Base-by-base conservation (phyloP, 2,797 vertebrate species). In the Vireo griseus region DNA sequence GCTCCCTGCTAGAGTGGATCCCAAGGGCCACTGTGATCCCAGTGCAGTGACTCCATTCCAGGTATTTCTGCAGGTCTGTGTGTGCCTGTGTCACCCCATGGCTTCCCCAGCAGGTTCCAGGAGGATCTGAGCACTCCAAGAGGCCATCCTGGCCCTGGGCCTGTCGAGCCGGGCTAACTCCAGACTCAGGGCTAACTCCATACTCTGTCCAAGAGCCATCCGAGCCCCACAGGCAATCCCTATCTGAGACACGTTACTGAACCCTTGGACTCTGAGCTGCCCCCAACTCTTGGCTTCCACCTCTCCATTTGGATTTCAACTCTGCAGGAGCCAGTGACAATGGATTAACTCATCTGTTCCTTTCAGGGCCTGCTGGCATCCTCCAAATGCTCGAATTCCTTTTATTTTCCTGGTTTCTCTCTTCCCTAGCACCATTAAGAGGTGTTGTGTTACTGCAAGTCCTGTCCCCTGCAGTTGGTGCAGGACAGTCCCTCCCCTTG, bases 21-120 rank as follows among this genome's bases (percentile, higher is more conserved):
- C 39, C 2, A 0, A 45, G 29, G 33, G 35, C 2, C 40, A 7
- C 19, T 1, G 58, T 4, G 44, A 26, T 1, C 8, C 13, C 0
- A 2, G 58, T 67, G 35, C 2, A 10, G 39, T 10, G 39, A 54
- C 21, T 13, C 15, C 3, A 0, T 0, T 1, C 16, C 1, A 3
- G 55, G 12, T 4, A 0, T 9, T 44, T 39, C 67, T 63, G 69
- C 61, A 55, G 66, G 6, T 4, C 26, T 7, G 10, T 0, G 2
- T 4, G 37, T 6, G 22, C 35, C 67, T 4, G 0, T 8, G n/a
- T 16, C 28, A 1, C 80, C 37, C 69, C 25, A 0, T 0, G 48
- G 29, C 54, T 45, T 42, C 10, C 39, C 52, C 42, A 11, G 29
- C 2, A 44, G 1, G 1, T 3, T 42, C 59, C 69, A 65, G 59